These are phyloP conservation scores for Oxystoma pomonae DNA, from an alignment of 2,888 invertebrate genomes.

Conservation along the genomic window DNA sequence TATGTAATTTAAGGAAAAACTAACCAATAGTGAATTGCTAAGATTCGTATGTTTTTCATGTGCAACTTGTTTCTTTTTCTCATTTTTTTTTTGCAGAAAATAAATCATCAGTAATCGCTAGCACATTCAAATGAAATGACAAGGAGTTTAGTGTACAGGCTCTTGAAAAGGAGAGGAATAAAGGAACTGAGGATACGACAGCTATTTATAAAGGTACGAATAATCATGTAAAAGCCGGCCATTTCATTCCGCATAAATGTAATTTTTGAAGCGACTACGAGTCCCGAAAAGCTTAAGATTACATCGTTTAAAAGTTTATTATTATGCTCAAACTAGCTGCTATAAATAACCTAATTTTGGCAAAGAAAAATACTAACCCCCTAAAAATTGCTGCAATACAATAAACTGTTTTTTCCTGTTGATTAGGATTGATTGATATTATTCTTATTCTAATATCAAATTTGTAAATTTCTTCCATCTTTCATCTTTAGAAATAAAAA, in stretches of 20 bases:
- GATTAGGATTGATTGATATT: too few relatives aligned
- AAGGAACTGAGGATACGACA: conserved; percentile 42
- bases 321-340: conserved; percentile 3
- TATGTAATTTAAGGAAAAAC: too few relatives aligned
- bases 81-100: conserved; percentile 35
- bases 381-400: too few relatives aligned
- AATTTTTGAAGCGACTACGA: neutral
- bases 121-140: conserved; percentile 35
- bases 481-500: neutral
- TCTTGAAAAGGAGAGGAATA: conserved; percentile 20
- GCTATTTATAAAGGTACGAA: conserved; percentile 30
- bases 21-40: too few relatives aligned
- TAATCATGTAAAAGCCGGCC: neutral
- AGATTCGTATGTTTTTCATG: too few relatives aligned
- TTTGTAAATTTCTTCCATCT: neutral
- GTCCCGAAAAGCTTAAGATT: neutral
- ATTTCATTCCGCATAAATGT: neutral
- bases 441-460: too few relatives aligned
- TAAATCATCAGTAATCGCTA: conserved; percentile 39
- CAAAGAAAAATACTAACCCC: too few relatives aligned
- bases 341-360: neutral
- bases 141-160: conserved; percentile 32
- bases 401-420: too few relatives aligned
- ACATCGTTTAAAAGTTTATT: neutral
- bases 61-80: too few relatives aligned